Base-by-base conservation (phyloP, 2,888 invertebrate genomes). In the Spicauda simplicius region DNA sequence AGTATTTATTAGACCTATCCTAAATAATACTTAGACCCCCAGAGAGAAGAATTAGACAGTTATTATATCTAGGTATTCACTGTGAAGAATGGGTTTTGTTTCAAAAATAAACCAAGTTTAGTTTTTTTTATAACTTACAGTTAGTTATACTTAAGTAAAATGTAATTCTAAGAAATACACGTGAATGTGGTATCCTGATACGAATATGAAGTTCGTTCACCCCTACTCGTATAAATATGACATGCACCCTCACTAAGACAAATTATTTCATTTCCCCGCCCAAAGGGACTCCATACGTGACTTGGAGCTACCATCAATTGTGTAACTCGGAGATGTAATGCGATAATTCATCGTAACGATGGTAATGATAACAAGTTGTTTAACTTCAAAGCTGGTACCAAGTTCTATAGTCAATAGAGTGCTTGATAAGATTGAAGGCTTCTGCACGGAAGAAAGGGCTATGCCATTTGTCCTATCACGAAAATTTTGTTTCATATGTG, bases 231-330 rank as follows among this genome's bases (percentile, higher is more conserved):
- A 81, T 80, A 86, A 88, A 91, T 92, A 91, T 90, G 90, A 90
- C 90, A 91, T 91, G 90, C 92, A 91, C 93, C 92, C 92, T 86
- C 79, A 81, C 84, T 80, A 84, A 90, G 93, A 92, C 91, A 92
- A 92, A 93, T 93, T 90, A 91, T 92, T 93, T 93, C 92, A 93
- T 92, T 92, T 93, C 91, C 92, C 86, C 83, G 78, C 77, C 84
- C 85, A 81, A 84, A 85, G 85, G 89, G 88, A 87, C 84, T 80
- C 73, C 81, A 82, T 84, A 91, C 90, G 91, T 90, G 91, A 85
- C 88, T 88, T 84, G 81, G 83, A 76, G 76, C 81, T 80, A 80
- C 84, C 82, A 86, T 88, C 87, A 87, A 81, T 78, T 83, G 80
- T 83, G 79, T 77, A 81, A 82, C 79, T 81, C 77, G 78, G 76